Percentiles rank a stretch among this genome's conserved stretches.
phyloP scores from a whole-genome alignment of 2,113 vertebrate genomes.

The Mixornis gularis region DNA sequence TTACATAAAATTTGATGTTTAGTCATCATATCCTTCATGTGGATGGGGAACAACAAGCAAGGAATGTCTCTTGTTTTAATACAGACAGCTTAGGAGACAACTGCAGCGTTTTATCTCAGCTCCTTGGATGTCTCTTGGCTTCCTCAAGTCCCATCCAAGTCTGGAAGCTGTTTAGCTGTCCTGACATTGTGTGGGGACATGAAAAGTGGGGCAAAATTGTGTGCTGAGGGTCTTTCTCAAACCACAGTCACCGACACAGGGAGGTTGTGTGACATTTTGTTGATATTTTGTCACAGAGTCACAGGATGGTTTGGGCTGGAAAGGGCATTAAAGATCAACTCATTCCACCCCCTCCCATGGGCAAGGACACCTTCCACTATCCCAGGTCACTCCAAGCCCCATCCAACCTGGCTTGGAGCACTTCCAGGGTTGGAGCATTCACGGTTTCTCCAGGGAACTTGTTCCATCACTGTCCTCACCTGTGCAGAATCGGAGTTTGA shows the following conservation, averaged over 20 bases:
- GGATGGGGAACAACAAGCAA: neutral
- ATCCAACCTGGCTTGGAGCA: neutral
- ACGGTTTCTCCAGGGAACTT: neutral
- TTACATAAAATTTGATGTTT: neutral
- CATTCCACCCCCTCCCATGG: neutral
- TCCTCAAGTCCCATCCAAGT: neutral
- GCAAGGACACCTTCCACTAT: neutral
- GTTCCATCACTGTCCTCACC: neutral
- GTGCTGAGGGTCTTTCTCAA: neutral
- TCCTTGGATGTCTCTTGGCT: neutral
- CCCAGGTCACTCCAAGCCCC: neutral
- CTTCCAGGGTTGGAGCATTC: neutral
- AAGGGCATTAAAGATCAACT: neutral
- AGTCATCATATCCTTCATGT: neutral
- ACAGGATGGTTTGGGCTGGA: neutral
- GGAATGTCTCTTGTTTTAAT: accelerated
- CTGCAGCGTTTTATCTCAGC: neutral
- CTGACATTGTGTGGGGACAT: accelerated
- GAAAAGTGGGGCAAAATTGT: neutral
- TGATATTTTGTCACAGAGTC: neutral
- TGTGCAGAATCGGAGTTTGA: neutral
- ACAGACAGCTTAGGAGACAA: neutral
- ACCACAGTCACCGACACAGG: too few relatives aligned
- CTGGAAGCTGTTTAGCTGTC: neutral
- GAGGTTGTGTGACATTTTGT: neutral